Evolutionary conservation across 2,888 invertebrate genomes (phyloP), one percentile per base, ranked within the genome.

Genomic region (Auanema sp.): DNA sequence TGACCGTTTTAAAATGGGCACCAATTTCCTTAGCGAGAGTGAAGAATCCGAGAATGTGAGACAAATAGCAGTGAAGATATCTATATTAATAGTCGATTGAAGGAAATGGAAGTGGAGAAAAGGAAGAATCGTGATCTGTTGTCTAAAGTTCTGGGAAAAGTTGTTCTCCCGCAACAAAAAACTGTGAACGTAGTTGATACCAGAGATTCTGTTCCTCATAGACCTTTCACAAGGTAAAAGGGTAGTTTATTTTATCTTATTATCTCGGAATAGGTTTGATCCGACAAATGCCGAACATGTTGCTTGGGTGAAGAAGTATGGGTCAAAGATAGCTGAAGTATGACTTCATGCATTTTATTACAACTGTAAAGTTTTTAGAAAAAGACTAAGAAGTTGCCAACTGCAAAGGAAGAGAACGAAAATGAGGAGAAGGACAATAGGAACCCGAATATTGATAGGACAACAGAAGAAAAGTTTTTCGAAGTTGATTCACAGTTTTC

Each of bases 241-340:
- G 52, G 18, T 51, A 5, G 14, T 3, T 21, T 14, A 3, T 18
- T 51, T 14, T 51, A 4, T 21, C 3, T 47, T 5, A 21, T 18
- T 21, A 5, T 47, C 21, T 47, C 5, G 16, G 47, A 23, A 23
- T 53, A 59, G 76, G 44, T 79, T 76, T 60, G 79, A 79, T 61
- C 79, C 79, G 4, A 72, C 70, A 21, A 77, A 79, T 65, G 71
- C 66, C 23, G 76, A 77, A 47, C 79, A 79, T 58, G 64, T 75
- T 11, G 65, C 55, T 47, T 79, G 76, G 79, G 73, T 79, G 73
- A 67, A 72, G 21, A 56, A 56, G 2, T 66, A 71, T 25, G 58
- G 47, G 1, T 33, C 33, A 8, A 23, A 14, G 14, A 6, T 21
- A 52, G 24, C 52, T 52, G 18, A 21, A n/a, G 18, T 24, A 18